Percentiles rank a stretch among this genome's conserved stretches.
phyloP scores from a whole-genome alignment of 2,113 vertebrate genomes.

The Onychostoma macrolepis region DNA sequence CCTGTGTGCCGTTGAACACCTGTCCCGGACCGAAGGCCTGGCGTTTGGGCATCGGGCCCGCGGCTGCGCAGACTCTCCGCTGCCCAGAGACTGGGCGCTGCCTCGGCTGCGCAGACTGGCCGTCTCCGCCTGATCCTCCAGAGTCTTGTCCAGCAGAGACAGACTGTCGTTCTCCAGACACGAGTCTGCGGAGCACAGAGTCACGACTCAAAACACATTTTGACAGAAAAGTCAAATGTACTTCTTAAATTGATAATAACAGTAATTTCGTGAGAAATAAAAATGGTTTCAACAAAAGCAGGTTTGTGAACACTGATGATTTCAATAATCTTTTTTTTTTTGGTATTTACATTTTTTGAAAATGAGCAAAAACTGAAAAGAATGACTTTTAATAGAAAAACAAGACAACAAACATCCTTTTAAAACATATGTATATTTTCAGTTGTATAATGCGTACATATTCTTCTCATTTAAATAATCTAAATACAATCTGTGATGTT shows the following conservation, averaged over 20 bases:
- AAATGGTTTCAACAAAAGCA: too few relatives aligned
- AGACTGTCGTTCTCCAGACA: slow-evolving; percentile 94
- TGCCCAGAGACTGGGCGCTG: slow-evolving; percentile 80
- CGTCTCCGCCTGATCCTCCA: slow-evolving; percentile 88
- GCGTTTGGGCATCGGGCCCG: slow-evolving; percentile 90
- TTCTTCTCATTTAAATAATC: slow-evolving; percentile 62
- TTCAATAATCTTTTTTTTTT: too few relatives aligned
- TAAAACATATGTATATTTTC: slow-evolving; percentile 58
- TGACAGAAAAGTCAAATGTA: too few relatives aligned
- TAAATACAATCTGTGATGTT: slow-evolving; percentile 62
- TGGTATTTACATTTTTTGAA: too few relatives aligned
- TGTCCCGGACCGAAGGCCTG: slow-evolving; percentile 89
- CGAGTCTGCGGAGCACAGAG: slow-evolving; percentile 79
- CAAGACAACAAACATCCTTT: slow-evolving; percentile 2
- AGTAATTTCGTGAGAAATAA: too few relatives aligned
- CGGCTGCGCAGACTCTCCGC: slow-evolving; percentile 69
- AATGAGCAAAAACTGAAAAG: too few relatives aligned
- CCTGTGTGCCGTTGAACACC: slow-evolving; percentile 88
- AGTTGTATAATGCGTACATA: slow-evolving; percentile 55
- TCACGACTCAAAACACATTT: too few relatives aligned
- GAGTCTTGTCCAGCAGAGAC: slow-evolving; percentile 88
- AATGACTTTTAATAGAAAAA: not conserved
- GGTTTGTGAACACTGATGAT: too few relatives aligned
- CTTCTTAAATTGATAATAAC: too few relatives aligned
- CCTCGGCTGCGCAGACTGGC: slow-evolving; percentile 86